A percentile compares a stretch with the other conserved stretches of the same genome.
phyloP scores from a whole-genome alignment of 2,797 vertebrate genomes.

The Saxicola maurus region DNA sequence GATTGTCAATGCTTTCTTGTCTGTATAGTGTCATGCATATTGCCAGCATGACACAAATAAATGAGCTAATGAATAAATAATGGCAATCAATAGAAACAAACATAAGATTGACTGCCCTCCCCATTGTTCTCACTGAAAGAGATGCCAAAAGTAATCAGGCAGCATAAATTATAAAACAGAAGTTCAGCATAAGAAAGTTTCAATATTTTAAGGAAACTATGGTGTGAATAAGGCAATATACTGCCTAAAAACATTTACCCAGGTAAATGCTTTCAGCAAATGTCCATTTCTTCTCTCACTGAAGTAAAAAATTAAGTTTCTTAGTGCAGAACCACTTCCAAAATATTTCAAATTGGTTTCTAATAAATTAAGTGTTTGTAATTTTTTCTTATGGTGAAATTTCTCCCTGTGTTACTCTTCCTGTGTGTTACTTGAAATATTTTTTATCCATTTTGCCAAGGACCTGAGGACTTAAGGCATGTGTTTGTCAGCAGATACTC shows the following conservation, averaged over 20 bases:
- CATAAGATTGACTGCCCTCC: background rate
- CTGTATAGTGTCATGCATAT: background rate
- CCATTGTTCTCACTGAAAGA: background rate
- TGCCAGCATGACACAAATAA: slow-evolving; percentile 22
- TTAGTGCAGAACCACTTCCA: background rate
- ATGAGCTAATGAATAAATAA: slow-evolving; percentile 52
- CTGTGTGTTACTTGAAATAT: background rate
- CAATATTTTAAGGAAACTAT: background rate
- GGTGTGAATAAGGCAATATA: background rate
- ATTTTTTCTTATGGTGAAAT: background rate
- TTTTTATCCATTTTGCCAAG: background rate
- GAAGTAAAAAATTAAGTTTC: background rate
- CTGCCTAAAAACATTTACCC: background rate
- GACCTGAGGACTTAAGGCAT: background rate
- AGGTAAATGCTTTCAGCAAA: background rate
- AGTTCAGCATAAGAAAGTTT: background rate
- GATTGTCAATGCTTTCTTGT: background rate
- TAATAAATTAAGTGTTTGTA: background rate
- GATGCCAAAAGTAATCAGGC: background rate
- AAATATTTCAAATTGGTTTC: background rate
- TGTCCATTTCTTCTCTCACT: background rate
- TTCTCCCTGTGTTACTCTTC: background rate
- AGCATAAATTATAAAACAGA: slow-evolving; percentile 34
- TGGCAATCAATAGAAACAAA: slow-evolving; percentile 35
- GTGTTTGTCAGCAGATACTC: background rate